Conservation (phyloP, 2,888 invertebrate species). For the Eupithecia abbreviata region DNA sequence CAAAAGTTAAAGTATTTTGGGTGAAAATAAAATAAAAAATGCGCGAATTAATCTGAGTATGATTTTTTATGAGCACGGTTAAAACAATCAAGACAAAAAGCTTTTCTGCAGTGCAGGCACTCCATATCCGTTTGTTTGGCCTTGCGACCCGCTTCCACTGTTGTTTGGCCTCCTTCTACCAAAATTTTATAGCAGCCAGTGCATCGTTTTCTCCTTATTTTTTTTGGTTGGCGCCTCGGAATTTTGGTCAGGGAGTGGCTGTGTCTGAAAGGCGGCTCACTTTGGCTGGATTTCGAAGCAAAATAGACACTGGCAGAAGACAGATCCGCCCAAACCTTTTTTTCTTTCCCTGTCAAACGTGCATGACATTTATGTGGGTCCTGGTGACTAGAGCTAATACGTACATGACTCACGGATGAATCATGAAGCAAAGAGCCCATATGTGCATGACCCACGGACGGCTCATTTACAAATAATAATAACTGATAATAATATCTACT, state of each 20-base stretch:
- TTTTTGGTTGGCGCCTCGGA: slow-evolving; percentile 23
- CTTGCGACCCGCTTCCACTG: slow-evolving; percentile 16
- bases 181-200: slow-evolving; percentile 12
- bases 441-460: too few relatives aligned
- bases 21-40: neutral
- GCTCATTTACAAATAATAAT: too few relatives aligned
- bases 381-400: too few relatives aligned
- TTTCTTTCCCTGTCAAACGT: too few relatives aligned
- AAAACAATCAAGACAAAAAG: slow-evolving; percentile 17
- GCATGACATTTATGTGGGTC: too few relatives aligned
- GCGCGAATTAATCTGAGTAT: neutral
- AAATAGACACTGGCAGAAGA: too few relatives aligned
- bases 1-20: slow-evolving; percentile 10
- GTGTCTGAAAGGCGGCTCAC: slow-evolving; percentile 15
- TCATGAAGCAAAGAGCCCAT: too few relatives aligned
- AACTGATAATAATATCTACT: too few relatives aligned
- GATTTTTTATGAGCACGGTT: slow-evolving; percentile 2
- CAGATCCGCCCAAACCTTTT: too few relatives aligned
- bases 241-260: slow-evolving; percentile 25
- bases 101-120: slow-evolving; percentile 26
- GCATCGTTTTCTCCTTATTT: slow-evolving; percentile 16
- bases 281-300: neutral
- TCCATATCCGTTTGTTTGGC: slow-evolving; percentile 10
- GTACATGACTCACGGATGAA: too few relatives aligned
- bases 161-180: slow-evolving; percentile 23